Conservation (phyloP, 2,113 vertebrate species). For the Serilophus lunatus region DNA sequence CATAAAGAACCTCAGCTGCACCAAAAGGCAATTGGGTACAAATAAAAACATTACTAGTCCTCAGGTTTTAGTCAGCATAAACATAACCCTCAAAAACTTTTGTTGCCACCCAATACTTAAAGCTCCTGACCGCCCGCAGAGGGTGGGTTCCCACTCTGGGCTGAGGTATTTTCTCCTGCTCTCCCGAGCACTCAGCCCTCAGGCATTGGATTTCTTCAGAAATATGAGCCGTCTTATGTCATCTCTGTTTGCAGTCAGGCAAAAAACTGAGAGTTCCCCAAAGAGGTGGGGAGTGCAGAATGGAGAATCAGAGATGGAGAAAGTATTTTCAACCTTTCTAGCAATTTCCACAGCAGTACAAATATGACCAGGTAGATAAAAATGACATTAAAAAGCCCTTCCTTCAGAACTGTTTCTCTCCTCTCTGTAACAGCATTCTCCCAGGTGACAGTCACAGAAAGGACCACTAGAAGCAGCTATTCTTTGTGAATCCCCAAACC, state of each 20-base stretch:
- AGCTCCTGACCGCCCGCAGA: background rate
- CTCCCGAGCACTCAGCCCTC: background rate
- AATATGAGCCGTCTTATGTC: background rate
- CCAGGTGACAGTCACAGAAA: background rate
- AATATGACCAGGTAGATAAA: background rate
- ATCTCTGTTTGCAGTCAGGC: background rate
- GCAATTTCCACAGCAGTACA: background rate
- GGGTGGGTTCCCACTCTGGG: background rate
- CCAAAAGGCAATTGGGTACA: background rate
- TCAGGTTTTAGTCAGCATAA: accelerated
- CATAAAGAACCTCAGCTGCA: background rate
- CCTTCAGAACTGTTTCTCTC: background rate
- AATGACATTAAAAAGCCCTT: background rate
- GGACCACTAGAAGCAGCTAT: background rate
- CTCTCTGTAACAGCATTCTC: background rate
- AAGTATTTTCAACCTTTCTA: background rate
- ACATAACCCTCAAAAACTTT: background rate
- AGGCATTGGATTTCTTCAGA: background rate
- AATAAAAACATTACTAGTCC: accelerated
- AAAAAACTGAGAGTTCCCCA: background rate
- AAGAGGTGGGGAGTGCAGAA: background rate
- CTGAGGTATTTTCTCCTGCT: background rate
- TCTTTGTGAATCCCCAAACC: background rate
- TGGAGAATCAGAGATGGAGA: background rate
- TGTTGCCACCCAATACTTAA: background rate